Conservation (phyloP, 2,113 vertebrate genomes). For the Gorilla gorilla region DNA sequence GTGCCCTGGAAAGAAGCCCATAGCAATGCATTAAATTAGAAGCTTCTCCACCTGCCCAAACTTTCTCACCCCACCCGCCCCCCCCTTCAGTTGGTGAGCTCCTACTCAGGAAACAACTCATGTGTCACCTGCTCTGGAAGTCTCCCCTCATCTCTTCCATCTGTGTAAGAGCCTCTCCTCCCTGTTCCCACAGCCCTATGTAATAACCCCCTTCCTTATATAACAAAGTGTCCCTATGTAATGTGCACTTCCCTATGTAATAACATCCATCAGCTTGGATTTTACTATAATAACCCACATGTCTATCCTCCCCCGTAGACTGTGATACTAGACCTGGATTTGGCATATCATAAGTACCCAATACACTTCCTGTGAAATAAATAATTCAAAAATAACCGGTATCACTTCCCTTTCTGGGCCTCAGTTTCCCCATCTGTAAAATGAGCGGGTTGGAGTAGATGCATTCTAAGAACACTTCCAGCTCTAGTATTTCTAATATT, state of each 20-base stretch:
- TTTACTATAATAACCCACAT: neutral
- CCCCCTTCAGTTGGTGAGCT: neutral
- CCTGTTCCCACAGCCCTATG: neutral
- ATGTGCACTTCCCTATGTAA: neutral
- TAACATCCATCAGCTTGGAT: neutral
- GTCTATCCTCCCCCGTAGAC: neutral
- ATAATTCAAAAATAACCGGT: neutral
- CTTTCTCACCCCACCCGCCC: neutral
- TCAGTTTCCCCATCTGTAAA: neutral
- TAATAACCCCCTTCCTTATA: neutral
- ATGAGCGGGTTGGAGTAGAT: neutral
- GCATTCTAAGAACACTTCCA: neutral
- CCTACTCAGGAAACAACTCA: neutral
- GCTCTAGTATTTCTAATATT: neutral
- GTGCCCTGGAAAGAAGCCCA: neutral
- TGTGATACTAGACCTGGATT: neutral
- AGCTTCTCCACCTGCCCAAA: slow-evolving; percentile 25
- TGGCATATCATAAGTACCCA: neutral
- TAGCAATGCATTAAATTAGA: neutral
- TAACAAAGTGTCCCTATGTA: neutral
- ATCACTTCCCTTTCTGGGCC: neutral
- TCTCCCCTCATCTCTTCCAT: neutral
- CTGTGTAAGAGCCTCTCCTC: neutral
- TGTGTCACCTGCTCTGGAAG: neutral
- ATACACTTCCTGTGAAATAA: neutral